Evolutionary conservation across 2,797 vertebrate genomes (phyloP), one percentile per base, ranked within the genome.

Genomic region (Odontamblyopus lacepedii): DNA sequence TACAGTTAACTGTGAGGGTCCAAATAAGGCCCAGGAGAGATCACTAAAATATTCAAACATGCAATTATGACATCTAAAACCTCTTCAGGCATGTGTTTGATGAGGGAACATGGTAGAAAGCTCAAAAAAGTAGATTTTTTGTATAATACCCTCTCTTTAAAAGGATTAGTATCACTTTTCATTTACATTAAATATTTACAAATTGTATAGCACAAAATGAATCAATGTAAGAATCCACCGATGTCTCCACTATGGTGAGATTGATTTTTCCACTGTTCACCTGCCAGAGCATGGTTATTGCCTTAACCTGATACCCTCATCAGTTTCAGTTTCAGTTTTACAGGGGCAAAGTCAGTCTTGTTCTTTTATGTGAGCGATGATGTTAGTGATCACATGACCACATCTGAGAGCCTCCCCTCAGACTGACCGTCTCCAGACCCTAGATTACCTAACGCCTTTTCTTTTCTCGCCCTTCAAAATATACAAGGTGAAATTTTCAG

Each of bases 341-440:
- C 6, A 4, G 6, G 15, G 15, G 41, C 9, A 16, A 44, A 19
- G 26, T 38, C 3, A 48, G 41, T 66, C 7, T 16, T 30, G 26
- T 4, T 16, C 48, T 66, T 29, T 51, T 8, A 51, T 51, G 64
- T 32, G 65, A 51, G 29, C 30, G 48, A 67, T 67, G 65, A 53
- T 30, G 48, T 67, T 53, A 67, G 18, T 1, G 44, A 53, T 67
- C 65, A 67, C 65, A 32, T 67, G 65, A 55, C 65, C 27, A 53
- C 7, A 32, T 53, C 50, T 53, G 48, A 67, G 26, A 51, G 44
- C 27, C 23, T 53, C n/a, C 29, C 18, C 50, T 32, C 48, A 67
- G 65, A 67, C 65, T 53, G 65, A 67, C 65, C 18, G 48, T 67
- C 50, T 53, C 65, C 65, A 55, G 15, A 18, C 64, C 50, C 63